Percentiles rank a stretch among this genome's conserved stretches.
Conservation (phyloP, 2,113 vertebrate species). For the Circaetus cinerascens region DNA sequence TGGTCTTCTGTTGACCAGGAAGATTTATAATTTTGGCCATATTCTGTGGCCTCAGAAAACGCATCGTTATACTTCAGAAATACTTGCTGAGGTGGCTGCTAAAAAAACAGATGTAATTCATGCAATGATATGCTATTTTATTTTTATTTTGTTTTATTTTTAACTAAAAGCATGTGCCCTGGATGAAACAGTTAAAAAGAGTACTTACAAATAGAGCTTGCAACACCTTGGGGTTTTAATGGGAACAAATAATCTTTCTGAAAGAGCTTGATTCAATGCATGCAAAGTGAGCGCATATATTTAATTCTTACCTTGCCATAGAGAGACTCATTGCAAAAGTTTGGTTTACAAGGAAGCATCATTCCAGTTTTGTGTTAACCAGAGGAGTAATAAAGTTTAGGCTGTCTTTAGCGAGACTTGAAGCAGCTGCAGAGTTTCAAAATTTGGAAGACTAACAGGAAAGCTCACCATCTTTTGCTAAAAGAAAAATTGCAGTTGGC, state of each 20-base stretch:
- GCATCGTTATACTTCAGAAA: slow-evolving; percentile 74
- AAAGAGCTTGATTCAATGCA: slow-evolving; percentile 71
- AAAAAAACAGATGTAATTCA: background rate
- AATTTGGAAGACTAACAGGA: slow-evolving; percentile 34
- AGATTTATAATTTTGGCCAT: background rate
- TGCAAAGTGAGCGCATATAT: slow-evolving; percentile 60
- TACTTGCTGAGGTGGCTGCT: slow-evolving; percentile 57
- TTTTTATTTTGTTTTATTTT: slow-evolving; percentile 19
- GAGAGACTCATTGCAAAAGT: slow-evolving; percentile 29
- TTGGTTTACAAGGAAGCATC: background rate
- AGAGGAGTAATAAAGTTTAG: slow-evolving; percentile 13
- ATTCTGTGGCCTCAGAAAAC: slow-evolving; percentile 8
- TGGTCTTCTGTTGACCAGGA: background rate
- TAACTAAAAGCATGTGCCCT: slow-evolving; percentile 75
- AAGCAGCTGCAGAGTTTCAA: slow-evolving; percentile 16
- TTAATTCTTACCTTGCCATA: slow-evolving; percentile 80
- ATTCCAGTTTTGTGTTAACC: background rate
- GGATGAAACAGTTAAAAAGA: slow-evolving; percentile 29
- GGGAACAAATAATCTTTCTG: slow-evolving; percentile 42
- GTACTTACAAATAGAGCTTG: slow-evolving; percentile 60
- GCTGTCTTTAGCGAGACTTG: background rate
- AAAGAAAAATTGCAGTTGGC: slow-evolving; percentile 56
- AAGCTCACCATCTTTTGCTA: background rate
- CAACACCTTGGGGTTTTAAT: slow-evolving; percentile 57
- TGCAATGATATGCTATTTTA: slow-evolving; percentile 2